These are phyloP conservation scores for Dryomyza anilis DNA, from an alignment of 2,888 invertebrate species.

Conservation along the genomic window DNA sequence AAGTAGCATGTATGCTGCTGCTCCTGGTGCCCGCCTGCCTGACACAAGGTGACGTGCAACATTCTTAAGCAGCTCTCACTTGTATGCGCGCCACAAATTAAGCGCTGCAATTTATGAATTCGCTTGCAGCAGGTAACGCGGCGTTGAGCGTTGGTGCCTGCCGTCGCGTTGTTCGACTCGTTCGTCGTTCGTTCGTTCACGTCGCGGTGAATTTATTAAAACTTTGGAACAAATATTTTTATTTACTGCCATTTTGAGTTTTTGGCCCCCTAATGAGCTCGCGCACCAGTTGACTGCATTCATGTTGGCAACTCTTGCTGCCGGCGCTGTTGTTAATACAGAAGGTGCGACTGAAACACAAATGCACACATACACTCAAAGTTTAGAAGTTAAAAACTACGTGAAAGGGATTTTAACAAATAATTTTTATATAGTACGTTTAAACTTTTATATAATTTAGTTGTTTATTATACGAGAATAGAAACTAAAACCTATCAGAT, in stretches of 20 bases:
- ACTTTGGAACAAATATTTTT: not conserved
- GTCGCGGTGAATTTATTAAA: not conserved
- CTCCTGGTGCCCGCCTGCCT: too few species aligned
- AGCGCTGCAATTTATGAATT: slow-evolving; percentile 15
- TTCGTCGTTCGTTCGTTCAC: not conserved
- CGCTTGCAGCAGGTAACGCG: not conserved
- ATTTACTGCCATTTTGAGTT: not conserved
- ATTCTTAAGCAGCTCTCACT: slow-evolving; percentile 17
- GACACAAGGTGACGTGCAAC: slow-evolving; percentile 7
- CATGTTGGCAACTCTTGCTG: slow-evolving; percentile 4
- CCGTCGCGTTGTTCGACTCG: not conserved
- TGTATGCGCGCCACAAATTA: slow-evolving; percentile 19
- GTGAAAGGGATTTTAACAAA: too few species aligned
- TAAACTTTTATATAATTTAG: too few species aligned
- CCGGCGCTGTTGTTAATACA: slow-evolving; percentile 10
- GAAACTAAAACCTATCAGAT: too few species aligned
- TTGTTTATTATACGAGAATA: too few species aligned
- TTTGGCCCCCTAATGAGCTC: not conserved
- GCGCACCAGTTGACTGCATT: too few species aligned
- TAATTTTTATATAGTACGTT: too few species aligned
- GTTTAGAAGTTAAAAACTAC: too few species aligned
- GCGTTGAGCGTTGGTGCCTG: not conserved
- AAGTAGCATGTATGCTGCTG: too few species aligned
- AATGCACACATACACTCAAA: not conserved
- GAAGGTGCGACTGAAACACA: not conserved